Base-by-base conservation (phyloP, 2,113 vertebrate genomes). In the Taxidea taxus region DNA sequence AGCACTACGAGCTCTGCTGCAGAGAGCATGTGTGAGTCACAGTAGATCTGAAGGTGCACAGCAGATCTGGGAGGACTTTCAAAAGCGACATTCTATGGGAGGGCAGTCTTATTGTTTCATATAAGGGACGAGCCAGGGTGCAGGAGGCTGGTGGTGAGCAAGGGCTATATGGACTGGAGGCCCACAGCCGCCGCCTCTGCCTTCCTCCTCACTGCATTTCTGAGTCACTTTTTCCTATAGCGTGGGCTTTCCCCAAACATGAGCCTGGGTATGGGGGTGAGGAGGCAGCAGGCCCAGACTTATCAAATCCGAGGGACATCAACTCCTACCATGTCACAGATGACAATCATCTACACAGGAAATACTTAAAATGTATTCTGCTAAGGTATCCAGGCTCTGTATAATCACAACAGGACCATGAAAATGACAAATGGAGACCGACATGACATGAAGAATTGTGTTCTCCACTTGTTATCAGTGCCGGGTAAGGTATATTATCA, bases 401-500 rank as follows among this genome's bases (percentile, higher is more conserved):
- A 42, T 87, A 93, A 83, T 93, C 42, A 75, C 34, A 87, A 68
- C 1, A 78, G 83, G 74, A 91, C 72, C 42, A 51, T 77, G 90
- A 93, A 95, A 87, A 83, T 84, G 92, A 95, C 39, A 92, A 93
- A 70, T 10, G 56, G 37, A 96, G 74, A 84, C n/a, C 51, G 86
- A 84, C 23, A n/a, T 70, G 74, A 94, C 78, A 66, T 80, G 68
- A 94, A 94, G 56, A 97, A 95, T 94, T 95, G 49, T 39, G 42
- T 97, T 95, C 96, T 91, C 85, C 31, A 21, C 85, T 97, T 91
- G 74, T 56, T 93, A 47, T 95, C 34, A 31, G 25, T 83, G 89
- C 78, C 15, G 25, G 89, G 60, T 64, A 95, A 95, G 87, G 47
- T 90, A 60, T 74, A 95, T 90, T 96, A 94, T 78, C 95, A 96